These are phyloP conservation scores for Drosophila sp. DNA, from an alignment of 1,140 invertebrate species.

Conservation along the genomic window DNA sequence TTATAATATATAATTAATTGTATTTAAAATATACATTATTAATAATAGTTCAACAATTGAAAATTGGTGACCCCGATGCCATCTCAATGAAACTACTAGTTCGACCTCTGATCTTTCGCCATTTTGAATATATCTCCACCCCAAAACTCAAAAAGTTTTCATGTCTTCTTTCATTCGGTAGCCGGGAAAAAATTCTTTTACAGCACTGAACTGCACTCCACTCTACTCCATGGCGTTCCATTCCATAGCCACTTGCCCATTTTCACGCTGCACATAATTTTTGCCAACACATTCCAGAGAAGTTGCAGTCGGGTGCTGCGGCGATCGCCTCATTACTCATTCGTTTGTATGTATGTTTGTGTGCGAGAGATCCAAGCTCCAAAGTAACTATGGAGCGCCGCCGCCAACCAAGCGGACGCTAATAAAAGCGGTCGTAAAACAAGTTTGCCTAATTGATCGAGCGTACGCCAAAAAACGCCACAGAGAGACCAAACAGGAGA, in stretches of 20 bases:
- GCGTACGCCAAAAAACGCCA: slow-evolving; percentile 77
- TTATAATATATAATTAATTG: too few relatives aligned
- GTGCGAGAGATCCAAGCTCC: slow-evolving; percentile 11
- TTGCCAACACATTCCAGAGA: slow-evolving; percentile 69
- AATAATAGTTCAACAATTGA: too few relatives aligned
- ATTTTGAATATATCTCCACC: too few relatives aligned
- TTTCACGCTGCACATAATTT: slow-evolving; percentile 66
- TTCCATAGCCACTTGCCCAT: slow-evolving; percentile 50
- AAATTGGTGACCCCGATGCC: background rate
- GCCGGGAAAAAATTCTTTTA: background rate
- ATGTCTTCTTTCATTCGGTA: background rate
- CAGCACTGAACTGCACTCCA: background rate
- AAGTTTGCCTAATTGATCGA: slow-evolving; percentile 83
- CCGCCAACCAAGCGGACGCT: slow-evolving; percentile 60
- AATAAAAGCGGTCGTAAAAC: slow-evolving; percentile 83
- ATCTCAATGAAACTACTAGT: too few relatives aligned
- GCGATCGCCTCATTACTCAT: slow-evolving; percentile 70
- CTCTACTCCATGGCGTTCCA: background rate
- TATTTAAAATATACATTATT: too few relatives aligned
- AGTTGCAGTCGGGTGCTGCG: slow-evolving; percentile 46
- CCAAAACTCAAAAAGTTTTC: background rate
- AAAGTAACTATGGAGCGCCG: slow-evolving; percentile 58
- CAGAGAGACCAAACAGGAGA: slow-evolving; percentile 25
- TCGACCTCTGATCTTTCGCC: background rate
- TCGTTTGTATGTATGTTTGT: slow-evolving; percentile 28